phyloP scores from a whole-genome alignment of 2,113 vertebrate species.

The Notechis scutatus region DNA sequence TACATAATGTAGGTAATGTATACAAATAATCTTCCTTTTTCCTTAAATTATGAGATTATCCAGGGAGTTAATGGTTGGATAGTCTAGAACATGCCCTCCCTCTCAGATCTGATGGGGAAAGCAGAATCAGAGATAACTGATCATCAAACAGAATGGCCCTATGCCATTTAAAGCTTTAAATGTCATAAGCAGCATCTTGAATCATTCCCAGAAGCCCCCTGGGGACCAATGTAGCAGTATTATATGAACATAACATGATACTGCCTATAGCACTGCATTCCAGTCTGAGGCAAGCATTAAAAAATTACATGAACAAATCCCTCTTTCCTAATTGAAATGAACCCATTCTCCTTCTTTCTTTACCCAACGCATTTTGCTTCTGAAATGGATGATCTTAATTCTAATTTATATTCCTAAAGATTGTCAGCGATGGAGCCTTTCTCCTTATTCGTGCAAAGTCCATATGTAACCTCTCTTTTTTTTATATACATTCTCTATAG shows the following conservation, averaged over 20 bases:
- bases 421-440: neutral
- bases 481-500: conserved; percentile 2
- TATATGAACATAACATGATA: neutral
- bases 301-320: neutral
- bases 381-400: neutral
- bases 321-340: neutral
- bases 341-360: neutral
- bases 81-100: neutral
- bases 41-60: neutral
- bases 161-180: neutral
- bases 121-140: neutral
- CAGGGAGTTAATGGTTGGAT: neutral
- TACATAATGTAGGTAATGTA: neutral
- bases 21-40: neutral
- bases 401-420: neutral
- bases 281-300: neutral
- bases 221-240: neutral
- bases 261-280: neutral
- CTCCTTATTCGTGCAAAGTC: neutral
- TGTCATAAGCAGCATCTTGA: neutral
- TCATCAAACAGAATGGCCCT: neutral
- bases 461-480: conserved; percentile 1
- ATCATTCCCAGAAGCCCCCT: neutral
- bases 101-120: neutral
- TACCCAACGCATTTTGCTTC: neutral